Evolutionary conservation across 2,888 invertebrate genomes (phyloP).

Genomic region (Drosophila limbata): DNA sequence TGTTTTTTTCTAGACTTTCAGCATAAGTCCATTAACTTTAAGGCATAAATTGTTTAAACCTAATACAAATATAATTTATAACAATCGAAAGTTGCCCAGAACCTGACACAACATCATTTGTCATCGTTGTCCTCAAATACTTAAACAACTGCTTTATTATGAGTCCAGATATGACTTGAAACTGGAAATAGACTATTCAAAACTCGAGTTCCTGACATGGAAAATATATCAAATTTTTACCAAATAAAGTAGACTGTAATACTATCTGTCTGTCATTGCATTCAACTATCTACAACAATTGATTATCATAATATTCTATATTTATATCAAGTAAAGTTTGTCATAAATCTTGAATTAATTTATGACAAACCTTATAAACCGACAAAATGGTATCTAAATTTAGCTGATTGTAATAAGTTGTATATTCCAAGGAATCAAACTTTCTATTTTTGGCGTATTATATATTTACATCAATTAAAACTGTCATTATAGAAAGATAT

Average conservation of each 20-base stretch:
- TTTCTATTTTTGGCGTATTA: conserved; percentile 1
- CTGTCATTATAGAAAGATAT: conserved; percentile 15
- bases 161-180: conserved; percentile 8
- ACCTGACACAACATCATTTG: conserved; percentile 10
- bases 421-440: not conserved
- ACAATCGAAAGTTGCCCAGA: conserved; percentile 42
- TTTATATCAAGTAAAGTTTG: not conserved
- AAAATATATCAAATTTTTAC: not conserved
- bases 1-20: not conserved
- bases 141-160: conserved; percentile 8
- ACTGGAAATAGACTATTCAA: conserved; percentile 21
- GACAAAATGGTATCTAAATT: conserved; percentile 3
- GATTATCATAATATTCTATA: not conserved
- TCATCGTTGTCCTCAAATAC: not conserved
- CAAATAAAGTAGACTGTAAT: not conserved
- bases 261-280: not conserved
- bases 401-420: not conserved
- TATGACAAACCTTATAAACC: not conserved
- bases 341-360: conserved; percentile 10
- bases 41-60: conserved; percentile 2
- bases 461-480: conserved; percentile 15
- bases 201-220: conserved; percentile 23
- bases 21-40: not conserved
- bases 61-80: not conserved
- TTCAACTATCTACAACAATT: not conserved